Base-by-base conservation (phyloP, 2,888 invertebrate species). In the Leucania comma region DNA sequence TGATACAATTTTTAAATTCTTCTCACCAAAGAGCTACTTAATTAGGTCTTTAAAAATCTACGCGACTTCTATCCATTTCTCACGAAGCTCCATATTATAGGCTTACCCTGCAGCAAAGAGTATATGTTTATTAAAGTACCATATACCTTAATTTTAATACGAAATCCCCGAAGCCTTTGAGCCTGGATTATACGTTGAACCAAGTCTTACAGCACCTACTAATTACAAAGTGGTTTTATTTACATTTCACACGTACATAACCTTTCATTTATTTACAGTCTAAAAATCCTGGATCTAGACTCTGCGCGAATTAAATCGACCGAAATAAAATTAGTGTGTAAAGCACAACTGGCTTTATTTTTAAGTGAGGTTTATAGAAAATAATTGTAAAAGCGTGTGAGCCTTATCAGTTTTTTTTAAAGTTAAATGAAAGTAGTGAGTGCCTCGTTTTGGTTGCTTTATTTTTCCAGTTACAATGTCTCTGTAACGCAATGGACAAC, bases 151-250 rank as follows among this genome's bases (percentile, higher is more conserved):
- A 77, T 70, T 75, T 70, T 58, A 70, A 70, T 70, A 70, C 74
- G 10, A 62, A 70, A 75, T 77, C 71, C 61, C 69, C 24, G 29
- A 62, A 76, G 51, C 77, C 20, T 58, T 62, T 58, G 26, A 75
- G n/a, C 71, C 29, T 26, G 70, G 74, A 77, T 70, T 77, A 75
- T 35, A 53, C 61, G 38, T 62, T 42, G 14, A 48, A 9, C 57
- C 58, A 77, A 62, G 71, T 48, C 60, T 62, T 62, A 75, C 48
- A 53, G 48, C 73, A 73, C 71, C 51, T 53, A 48, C 71, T 72
- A 78, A 75, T 75, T 78, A 75, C 57, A 24, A 32, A 42, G 50
- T 51, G 56, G 56, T 60, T 75, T 35, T 75, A 78, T 78, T 75
- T 65, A 75, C 73, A 64, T 78, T 65, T 78, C 56, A 75, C 64